Base-by-base conservation (phyloP, 1,140 invertebrate genomes). In the Orchestia grillus region DNA sequence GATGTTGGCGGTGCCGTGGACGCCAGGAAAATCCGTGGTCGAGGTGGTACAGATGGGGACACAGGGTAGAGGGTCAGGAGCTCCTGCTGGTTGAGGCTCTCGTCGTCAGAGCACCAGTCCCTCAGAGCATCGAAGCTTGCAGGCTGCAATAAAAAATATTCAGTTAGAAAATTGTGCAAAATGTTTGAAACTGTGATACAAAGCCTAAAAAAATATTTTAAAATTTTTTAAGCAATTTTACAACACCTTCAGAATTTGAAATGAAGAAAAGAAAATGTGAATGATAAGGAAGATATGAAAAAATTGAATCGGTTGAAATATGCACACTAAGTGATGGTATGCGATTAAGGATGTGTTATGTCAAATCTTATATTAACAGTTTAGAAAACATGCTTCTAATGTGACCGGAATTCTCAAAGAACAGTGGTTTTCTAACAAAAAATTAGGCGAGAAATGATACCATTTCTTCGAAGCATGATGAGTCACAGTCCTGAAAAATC, bases 81-180 rank as follows among this genome's bases (percentile, higher is more conserved):
- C n/a, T 96, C 96, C 96, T 98, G 98, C 36, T 44, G 43, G 16
- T 45, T 0, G 57, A 99, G 97, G 36, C 98, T 98, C 97, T 99
- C 98, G 96, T 97, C 96, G 98, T 98, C 53, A 98, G 99, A 57
- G 98, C 97, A 99, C 98, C 98, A 99, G 98, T 98, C 98, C 96
- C 98, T 98, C 90, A 99, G 98, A 96, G 98, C 98, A 97, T 98
- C 98, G 96, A 99, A 98, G 96, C 98, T 98, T 96, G 98, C 98
- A 95, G 98, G 98, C 98, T 99, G 97, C 53, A 97, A 97, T 96
- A 57, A 90, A 90, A 90, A 4, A 15, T 28, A 90, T 90, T 11
- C 4, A 90, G n/a, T 90, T 90, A 8, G 42, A 41, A 77, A 36
- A 77, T 77, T 19, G 6, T 53, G 6, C 6, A 6, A 53, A 53